A percentile compares a stretch with the other conserved stretches of the same genome.
These are phyloP conservation scores for Drosophila varians DNA, from an alignment of 1,140 invertebrate genomes.

Conservation along the genomic window DNA sequence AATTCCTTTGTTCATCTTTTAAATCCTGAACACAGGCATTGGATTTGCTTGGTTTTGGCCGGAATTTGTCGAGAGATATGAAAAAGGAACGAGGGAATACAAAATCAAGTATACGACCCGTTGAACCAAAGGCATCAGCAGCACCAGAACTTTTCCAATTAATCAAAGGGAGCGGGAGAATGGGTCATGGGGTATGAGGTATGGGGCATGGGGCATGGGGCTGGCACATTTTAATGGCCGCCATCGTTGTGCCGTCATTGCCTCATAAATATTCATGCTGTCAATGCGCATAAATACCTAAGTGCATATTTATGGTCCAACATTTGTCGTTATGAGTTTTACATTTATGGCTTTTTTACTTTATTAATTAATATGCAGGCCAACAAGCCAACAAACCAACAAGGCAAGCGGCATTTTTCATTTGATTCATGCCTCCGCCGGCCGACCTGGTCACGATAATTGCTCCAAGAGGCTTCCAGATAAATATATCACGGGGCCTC, in stretches of 20 bases:
- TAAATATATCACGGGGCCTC: conserved; percentile 5
- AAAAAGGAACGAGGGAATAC: conserved; percentile 1
- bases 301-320: conserved; percentile 63
- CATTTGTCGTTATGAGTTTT: conserved; percentile 56
- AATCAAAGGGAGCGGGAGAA: conserved; percentile 43
- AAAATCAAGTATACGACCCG: conserved; percentile 34
- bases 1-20: conserved; percentile 32
- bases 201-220: not conserved
- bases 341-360: conserved; percentile 51
- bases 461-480: conserved; percentile 15
- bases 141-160: conserved; percentile 59
- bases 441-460: conserved; percentile 29
- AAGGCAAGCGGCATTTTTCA: conserved; percentile 18
- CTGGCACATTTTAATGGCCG: conserved; percentile 49
- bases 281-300: conserved; percentile 57
- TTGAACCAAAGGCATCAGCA: conserved; percentile 29
- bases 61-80: conserved; percentile 4
- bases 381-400: conserved; percentile 5
- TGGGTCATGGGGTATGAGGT: too few relatives aligned
- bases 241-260: conserved; percentile 23
- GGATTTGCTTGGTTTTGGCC: conserved; percentile 70
- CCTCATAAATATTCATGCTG: conserved; percentile 68
- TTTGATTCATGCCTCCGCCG: conserved; percentile 13
- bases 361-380: conserved; percentile 55
- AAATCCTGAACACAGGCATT: conserved; percentile 48